Base-by-base conservation (phyloP, 2,113 vertebrate species). In the Galemys pyrenaicus region DNA sequence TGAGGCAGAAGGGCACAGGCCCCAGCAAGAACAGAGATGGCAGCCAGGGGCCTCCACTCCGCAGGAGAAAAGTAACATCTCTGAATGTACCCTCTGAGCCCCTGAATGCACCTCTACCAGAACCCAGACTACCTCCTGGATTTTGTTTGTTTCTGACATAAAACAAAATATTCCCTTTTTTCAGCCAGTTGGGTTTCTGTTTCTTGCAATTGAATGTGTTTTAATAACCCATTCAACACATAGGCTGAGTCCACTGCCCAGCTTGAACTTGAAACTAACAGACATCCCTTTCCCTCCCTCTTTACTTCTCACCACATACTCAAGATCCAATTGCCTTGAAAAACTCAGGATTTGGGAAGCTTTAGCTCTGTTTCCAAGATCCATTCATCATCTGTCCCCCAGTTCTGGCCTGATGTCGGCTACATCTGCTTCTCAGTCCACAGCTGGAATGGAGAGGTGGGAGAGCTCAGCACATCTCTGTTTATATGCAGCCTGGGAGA, bases 41-140 rank as follows among this genome's bases (percentile, higher is more conserved):
- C 0, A 9, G 22, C 41, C 35, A 4, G 0, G 2, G 90, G 67
- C 39, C 64, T 70, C 32, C 0, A 0, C 39, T 30, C 44, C 26
- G 16, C 74, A 54, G 35, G 32, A 8, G 26, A 5, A 62, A 92
- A 90, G 49, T 56, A 56, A 60, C 30, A 54, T 26, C 65, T 49
- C 81, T 37, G 28, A 91, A 89, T 39, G 35, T 22, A 49, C 51
- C 26, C 8, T 65, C 64, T n/a, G 35, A 73, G 35, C 15, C 9
- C 22, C 13, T 74, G 32, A 54, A 5, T 58, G 22, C n/a, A 71
- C 16, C 62, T 70, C 16, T 22, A 22, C 92, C 41, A 64, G 46
- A 49, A 60, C 22, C 17, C 28, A 58, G 78, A 83, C 30, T 24
- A 64, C 19, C 15, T 37, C 41, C 65, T 78, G 37, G 16, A 44